Percentiles rank a stretch among this genome's conserved stretches.
Evolutionary conservation across 2,113 vertebrate species (phyloP).

Genomic region (Barnardius zonarius): DNA sequence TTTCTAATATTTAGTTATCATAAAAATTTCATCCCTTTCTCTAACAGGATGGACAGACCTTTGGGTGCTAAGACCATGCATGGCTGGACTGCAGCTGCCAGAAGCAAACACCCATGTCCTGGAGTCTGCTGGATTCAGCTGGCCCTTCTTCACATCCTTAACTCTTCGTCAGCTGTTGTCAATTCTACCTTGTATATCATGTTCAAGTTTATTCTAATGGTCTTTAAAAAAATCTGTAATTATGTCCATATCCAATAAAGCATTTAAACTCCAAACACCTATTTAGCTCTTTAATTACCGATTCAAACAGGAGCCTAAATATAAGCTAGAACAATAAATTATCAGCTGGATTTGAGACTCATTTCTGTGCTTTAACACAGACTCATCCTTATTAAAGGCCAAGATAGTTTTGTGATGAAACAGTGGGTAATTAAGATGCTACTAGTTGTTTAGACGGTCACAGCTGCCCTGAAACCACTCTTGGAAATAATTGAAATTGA

Average conservation of each 20-base stretch:
- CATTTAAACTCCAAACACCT: neutral
- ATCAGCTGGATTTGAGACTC: neutral
- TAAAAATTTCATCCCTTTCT: too few species aligned
- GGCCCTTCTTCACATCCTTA: neutral
- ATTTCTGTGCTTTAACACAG: neutral
- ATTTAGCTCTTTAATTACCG: neutral
- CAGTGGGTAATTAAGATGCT: neutral
- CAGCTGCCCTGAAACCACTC: neutral
- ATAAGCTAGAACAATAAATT: neutral
- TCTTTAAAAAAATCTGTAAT: neutral
- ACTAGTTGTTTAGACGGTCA: neutral
- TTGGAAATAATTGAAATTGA: slow-evolving; percentile 13
- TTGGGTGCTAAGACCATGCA: fast-evolving
- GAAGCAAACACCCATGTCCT: neutral
- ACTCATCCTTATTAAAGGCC: neutral
- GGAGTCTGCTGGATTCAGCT: neutral
- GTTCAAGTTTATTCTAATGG: neutral
- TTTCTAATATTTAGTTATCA: too few species aligned
- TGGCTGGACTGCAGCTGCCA: fast-evolving
- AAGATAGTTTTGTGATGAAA: neutral
- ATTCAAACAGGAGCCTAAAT: neutral
- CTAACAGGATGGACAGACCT: neutral
- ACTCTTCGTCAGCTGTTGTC: neutral
- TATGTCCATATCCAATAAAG: neutral
- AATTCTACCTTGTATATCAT: neutral